Conservation (phyloP, 1,140 invertebrate species). For the Lasioglossum baleicum region DNA sequence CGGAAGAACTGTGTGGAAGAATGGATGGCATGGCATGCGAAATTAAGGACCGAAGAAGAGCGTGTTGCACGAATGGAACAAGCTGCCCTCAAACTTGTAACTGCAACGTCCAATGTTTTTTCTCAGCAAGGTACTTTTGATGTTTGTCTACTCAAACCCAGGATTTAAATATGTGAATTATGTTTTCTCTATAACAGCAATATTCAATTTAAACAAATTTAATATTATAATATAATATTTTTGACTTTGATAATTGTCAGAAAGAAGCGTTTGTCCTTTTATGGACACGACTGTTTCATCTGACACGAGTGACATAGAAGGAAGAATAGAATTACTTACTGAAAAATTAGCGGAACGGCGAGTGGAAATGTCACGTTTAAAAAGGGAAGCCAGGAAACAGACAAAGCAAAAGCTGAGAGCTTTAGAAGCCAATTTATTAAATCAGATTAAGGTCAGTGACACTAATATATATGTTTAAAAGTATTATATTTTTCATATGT, state of each 20-base stretch:
- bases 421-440: conserved; percentile 75
- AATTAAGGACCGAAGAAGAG: conserved; percentile 74
- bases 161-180: neutral
- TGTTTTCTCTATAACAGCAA: neutral
- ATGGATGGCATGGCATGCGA: conserved; percentile 78
- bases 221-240: neutral
- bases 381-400: conserved; percentile 74
- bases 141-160: neutral
- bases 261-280: conserved; percentile 34
- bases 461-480: neutral
- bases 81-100: conserved; percentile 75
- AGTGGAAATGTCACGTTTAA: conserved; percentile 74
- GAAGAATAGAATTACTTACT: conserved; percentile 74
- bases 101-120: conserved; percentile 73
- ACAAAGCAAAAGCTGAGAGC: conserved; percentile 75
- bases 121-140: conserved; percentile 71
- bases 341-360: conserved; percentile 76
- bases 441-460: conserved; percentile 76
- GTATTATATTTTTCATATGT: neutral
- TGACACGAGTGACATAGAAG: conserved; percentile 77
- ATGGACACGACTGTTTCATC: conserved; percentile 77
- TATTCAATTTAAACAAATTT: neutral
- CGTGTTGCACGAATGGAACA: conserved; percentile 77
- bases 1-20: conserved; percentile 77
- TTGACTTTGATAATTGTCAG: conserved; percentile 35